Evolutionary conservation across 2,797 vertebrate genomes (phyloP).

Genomic region (Austrolebias charrua): DNA sequence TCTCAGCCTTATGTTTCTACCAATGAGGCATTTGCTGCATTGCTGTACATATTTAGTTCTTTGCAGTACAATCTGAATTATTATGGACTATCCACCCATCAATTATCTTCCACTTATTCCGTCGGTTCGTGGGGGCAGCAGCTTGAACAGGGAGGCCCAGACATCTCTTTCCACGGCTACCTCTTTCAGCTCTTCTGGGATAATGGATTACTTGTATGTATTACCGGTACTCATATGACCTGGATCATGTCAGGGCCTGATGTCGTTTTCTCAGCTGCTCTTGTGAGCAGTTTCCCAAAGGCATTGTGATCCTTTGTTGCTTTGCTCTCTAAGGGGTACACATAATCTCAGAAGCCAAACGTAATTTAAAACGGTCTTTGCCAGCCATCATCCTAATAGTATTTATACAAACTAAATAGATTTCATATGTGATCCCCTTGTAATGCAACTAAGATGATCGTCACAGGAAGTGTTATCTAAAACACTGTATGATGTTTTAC

Average conservation of each 20-base stretch:
- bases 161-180: too few species aligned
- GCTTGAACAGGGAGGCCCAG: too few species aligned
- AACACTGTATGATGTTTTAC: background rate
- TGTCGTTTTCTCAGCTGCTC: background rate
- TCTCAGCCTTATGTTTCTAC: too few species aligned
- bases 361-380: background rate
- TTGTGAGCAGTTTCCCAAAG: slow-evolving; percentile 1
- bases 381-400: slow-evolving; percentile 17
- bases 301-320: slow-evolving; percentile 7
- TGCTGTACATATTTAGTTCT: too few species aligned
- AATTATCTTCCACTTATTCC: too few species aligned
- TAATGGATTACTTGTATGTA: background rate
- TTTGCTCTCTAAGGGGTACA: slow-evolving; percentile 16
- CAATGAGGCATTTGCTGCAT: too few species aligned
- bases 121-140: too few species aligned
- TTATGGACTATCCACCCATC: too few species aligned
- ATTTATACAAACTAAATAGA: slow-evolving; percentile 31
- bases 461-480: slow-evolving; percentile 21
- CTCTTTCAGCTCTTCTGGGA: too few species aligned
- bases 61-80: too few species aligned
- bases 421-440: slow-evolving; percentile 38
- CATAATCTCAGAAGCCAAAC: slow-evolving; percentile 21
- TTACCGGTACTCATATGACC: too few species aligned
- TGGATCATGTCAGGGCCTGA: background rate
- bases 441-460: slow-evolving; percentile 27